Percentiles rank a stretch among this genome's conserved stretches.
Evolutionary conservation across 2,888 invertebrate genomes (phyloP).

Genomic region (Limulus polyphemus): DNA sequence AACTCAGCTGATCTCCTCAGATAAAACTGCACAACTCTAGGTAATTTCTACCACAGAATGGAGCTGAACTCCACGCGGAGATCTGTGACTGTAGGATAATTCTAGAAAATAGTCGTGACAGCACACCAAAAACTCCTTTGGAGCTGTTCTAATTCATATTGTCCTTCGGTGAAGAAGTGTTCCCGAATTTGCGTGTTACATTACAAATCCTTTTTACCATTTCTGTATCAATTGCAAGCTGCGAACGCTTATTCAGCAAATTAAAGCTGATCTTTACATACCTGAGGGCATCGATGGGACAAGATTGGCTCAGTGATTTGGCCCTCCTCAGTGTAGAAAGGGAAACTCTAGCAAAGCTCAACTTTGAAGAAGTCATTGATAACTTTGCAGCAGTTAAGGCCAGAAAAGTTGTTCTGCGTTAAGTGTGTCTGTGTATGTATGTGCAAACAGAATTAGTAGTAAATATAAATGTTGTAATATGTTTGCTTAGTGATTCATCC

Average conservation of each 20-base stretch:
- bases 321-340: slow-evolving; percentile 3
- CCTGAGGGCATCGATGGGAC: not conserved
- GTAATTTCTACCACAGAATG: not conserved
- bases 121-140: slow-evolving; percentile 1
- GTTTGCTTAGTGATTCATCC: too few relatives aligned
- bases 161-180: too few relatives aligned
- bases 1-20: not conserved
- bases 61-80: slow-evolving; percentile 1
- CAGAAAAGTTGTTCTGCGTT: not conserved
- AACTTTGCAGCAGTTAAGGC: slow-evolving; percentile 1
- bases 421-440: too few relatives aligned
- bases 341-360: slow-evolving; percentile 2
- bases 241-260: slow-evolving; percentile 2
- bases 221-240: slow-evolving; percentile 4
- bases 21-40: not conserved
- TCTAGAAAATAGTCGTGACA: not conserved
- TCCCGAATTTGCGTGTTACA: not conserved
- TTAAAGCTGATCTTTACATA: not conserved
- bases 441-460: too few relatives aligned
- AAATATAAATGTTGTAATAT: too few relatives aligned
- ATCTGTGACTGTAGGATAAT: not conserved
- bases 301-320: not conserved
- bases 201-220: slow-evolving; percentile 2
- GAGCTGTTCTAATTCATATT: not conserved
- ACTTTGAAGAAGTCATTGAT: slow-evolving; percentile 1